Evolutionary conservation across 1,140 invertebrate species (phyloP), one percentile per base, ranked within the genome.

Genomic region (Magallana angulata): DNA sequence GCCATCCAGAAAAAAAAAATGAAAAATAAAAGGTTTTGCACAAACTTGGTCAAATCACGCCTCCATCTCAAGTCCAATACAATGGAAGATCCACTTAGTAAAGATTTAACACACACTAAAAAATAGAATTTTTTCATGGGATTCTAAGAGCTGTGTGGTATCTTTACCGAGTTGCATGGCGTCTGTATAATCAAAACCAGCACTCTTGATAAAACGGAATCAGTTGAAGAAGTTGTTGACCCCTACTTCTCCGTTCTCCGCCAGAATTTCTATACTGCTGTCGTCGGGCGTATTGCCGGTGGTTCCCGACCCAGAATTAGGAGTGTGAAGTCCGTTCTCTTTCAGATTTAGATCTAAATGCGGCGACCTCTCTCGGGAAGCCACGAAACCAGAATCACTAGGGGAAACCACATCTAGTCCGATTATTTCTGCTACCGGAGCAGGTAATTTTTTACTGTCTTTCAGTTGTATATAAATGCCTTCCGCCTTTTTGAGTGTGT

Each of bases 401-500:
- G 84, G 85, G 18, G 90, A 84, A 58, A 90, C 88, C 11, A 89
- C 82, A 57, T 88, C 87, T 14, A 93, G 87, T 30, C 92, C 94
- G 1, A 94, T 87, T 62, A 94, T 93, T 87, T 94, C 93, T 87
- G 93, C 92, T 48, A 94, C 85, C 36, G 88, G 14, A 7, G 85
- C 83, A 3, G 94, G 93, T 30, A 94, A 85, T 59, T 93, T 93
- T 90, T 93, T 94, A 89, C 93, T 93, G 48, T 97, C 96, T 57
- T 96, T 96, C 0, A 98, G 96, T 94, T 98, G 98, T 91, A 97
- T 94, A 94, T 97, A 99, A 90, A 99, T 98, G 12, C 97, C 97
- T 94, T 99, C 98, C 0, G 98, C 98, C 91, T 97, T 97, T 87
- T 96, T 96, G 16, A 99, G 93, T 14, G 97, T 97, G 90, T 96